Conservation (phyloP, 2,113 vertebrate genomes). For the Zeus faber region DNA sequence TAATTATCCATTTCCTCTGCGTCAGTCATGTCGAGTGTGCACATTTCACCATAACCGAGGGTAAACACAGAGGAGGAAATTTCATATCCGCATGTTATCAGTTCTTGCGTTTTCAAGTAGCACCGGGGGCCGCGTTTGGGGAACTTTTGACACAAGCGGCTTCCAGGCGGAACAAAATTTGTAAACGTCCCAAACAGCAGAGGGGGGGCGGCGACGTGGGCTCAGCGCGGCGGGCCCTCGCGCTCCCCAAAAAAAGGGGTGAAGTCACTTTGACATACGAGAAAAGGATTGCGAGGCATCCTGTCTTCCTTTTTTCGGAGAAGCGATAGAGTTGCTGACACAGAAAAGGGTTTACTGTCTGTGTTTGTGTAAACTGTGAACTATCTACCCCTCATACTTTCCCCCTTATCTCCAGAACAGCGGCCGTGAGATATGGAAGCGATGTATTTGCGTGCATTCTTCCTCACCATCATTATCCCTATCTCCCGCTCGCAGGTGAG, state of each 20-base stretch:
- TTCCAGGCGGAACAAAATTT: constrained; percentile 15
- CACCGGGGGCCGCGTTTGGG: background rate
- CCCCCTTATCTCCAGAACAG: constrained; percentile 53
- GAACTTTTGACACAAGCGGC: constrained; percentile 25
- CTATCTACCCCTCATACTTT: constrained; percentile 38
- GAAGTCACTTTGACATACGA: constrained; percentile 48
- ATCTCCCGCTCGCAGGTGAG: constrained; percentile 38
- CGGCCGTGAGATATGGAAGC: constrained; percentile 40
- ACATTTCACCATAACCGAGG: constrained; percentile 58
- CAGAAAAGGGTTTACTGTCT: constrained; percentile 37
- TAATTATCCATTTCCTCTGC: constrained; percentile 52
- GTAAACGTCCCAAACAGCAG: constrained; percentile 5
- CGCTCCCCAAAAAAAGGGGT: no score
- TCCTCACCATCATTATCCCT: constrained; percentile 46
- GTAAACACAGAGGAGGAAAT: constrained; percentile 68
- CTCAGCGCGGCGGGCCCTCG: no score
- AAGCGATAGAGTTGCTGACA: no score
- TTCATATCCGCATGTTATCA: constrained; percentile 66
- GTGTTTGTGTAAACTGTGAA: constrained; percentile 50
- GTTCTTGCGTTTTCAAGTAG: constrained; percentile 55
- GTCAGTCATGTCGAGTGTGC: constrained; percentile 57
- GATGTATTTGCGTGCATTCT: constrained; percentile 59
- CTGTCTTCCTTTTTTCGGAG: background rate
- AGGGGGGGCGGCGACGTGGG: no score
- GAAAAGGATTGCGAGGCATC: no score